phyloP scores from a whole-genome alignment of 2,113 vertebrate genomes.

The Tyrannus savana region DNA sequence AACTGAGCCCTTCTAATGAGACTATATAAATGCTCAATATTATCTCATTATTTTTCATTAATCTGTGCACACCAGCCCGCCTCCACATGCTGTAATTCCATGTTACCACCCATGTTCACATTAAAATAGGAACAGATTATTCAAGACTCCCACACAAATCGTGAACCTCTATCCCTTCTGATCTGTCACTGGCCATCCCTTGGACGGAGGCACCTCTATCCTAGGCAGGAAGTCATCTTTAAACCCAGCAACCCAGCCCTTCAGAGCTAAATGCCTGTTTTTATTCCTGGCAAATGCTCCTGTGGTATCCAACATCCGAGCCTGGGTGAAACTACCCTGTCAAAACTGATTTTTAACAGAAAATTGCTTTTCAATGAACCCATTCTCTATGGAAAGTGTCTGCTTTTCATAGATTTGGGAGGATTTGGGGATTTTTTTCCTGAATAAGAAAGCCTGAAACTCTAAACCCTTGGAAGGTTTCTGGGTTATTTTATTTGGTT shows the following conservation, averaged over 20 bases:
- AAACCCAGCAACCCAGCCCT: not conserved
- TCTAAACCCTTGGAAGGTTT: slow-evolving; percentile 19
- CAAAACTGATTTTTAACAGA: slow-evolving; percentile 58
- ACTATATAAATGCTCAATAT: slow-evolving; percentile 37
- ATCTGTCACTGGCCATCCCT: not conserved
- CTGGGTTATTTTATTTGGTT: slow-evolving; percentile 45
- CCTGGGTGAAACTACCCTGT: slow-evolving; percentile 14
- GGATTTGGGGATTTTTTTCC: slow-evolving; percentile 37
- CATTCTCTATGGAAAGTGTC: slow-evolving; percentile 41
- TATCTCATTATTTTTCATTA: slow-evolving; percentile 70
- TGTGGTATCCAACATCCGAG: not conserved
- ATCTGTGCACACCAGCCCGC: slow-evolving; percentile 2
- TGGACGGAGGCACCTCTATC: not conserved
- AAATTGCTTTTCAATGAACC: slow-evolving; percentile 55
- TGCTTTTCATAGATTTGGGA: slow-evolving; percentile 50
- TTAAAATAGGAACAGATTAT: slow-evolving; percentile 70
- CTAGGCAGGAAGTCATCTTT: not conserved
- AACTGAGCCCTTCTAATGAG: slow-evolving; percentile 15
- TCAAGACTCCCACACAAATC: slow-evolving; percentile 64
- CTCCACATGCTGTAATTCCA: slow-evolving; percentile 48
- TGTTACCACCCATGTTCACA: slow-evolving; percentile 54
- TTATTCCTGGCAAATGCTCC: slow-evolving; percentile 13
- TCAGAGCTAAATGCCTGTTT: not conserved
- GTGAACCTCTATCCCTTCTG: slow-evolving; percentile 60
- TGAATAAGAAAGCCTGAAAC: slow-evolving; percentile 42